Evolutionary conservation across 2,888 invertebrate species (phyloP).

Genomic region (Mythimna ferrago): DNA sequence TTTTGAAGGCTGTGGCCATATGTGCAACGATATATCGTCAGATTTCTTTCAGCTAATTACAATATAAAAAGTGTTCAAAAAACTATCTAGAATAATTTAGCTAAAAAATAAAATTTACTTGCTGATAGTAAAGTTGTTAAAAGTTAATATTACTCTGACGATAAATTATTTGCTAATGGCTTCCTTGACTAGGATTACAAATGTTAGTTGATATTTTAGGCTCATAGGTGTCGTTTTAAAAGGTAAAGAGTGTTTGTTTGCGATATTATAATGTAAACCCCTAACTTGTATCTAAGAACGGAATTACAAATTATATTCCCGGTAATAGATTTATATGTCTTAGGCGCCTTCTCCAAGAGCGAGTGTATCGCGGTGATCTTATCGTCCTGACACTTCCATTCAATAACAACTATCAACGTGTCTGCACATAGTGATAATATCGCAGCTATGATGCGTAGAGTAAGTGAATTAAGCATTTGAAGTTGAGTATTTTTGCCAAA

Average conservation of each 20-base stretch:
- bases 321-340: slow-evolving; percentile 40
- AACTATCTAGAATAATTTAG: too few relatives aligned
- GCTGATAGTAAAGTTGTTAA: background rate
- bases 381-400: background rate
- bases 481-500: too few relatives aligned
- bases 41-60: background rate
- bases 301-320: slow-evolving; percentile 27
- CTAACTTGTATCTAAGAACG: background rate
- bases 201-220: slow-evolving; percentile 29
- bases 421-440: too few relatives aligned
- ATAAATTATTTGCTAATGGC: slow-evolving; percentile 7
- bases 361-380: background rate
- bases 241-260: slow-evolving; percentile 27
- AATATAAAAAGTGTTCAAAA: background rate
- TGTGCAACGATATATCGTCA: slow-evolving; percentile 12
- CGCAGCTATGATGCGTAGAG: too few relatives aligned
- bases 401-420: too few relatives aligned
- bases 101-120: too few relatives aligned
- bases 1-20: slow-evolving; percentile 27
- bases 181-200: slow-evolving; percentile 16
- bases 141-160: slow-evolving; percentile 4
- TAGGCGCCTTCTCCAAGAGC: background rate
- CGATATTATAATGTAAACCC: slow-evolving; percentile 21
- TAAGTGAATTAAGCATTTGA: too few relatives aligned
- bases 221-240: slow-evolving; percentile 29